phyloP scores from a whole-genome alignment of 2,888 invertebrate genomes.

The Tipula unca region DNA sequence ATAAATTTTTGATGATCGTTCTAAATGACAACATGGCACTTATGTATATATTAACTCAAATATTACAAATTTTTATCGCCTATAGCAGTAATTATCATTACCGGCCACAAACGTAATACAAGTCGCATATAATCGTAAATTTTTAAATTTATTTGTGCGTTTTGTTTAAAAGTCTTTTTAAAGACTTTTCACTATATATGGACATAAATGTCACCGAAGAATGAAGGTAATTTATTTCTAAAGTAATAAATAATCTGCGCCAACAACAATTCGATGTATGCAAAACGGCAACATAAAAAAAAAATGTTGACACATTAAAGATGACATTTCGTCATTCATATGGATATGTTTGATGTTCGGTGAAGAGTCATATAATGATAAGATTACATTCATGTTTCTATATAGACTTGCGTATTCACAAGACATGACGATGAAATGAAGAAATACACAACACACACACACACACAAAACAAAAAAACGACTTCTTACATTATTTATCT shows the following conservation, averaged over 20 bases:
- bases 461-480: neutral
- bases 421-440: neutral
- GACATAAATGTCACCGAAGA: neutral
- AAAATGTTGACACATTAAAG: neutral
- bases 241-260: neutral
- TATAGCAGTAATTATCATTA: neutral
- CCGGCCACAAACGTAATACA: neutral
- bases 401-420: neutral
- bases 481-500: neutral
- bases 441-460: neutral
- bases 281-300: neutral
- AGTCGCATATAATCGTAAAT: neutral
- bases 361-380: neutral
- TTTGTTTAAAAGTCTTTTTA: neutral
- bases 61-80: neutral
- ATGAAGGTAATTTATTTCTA: neutral
- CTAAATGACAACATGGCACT: too few relatives aligned
- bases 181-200: neutral
- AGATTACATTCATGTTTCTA: neutral
- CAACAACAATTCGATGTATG: neutral
- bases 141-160: neutral
- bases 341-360: neutral
- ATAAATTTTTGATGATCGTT: too few relatives aligned
- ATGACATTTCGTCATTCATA: neutral
- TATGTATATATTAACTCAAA: too few relatives aligned